Conservation (phyloP, 2,113 vertebrate species). For the Anarhynchus alexandrinus region DNA sequence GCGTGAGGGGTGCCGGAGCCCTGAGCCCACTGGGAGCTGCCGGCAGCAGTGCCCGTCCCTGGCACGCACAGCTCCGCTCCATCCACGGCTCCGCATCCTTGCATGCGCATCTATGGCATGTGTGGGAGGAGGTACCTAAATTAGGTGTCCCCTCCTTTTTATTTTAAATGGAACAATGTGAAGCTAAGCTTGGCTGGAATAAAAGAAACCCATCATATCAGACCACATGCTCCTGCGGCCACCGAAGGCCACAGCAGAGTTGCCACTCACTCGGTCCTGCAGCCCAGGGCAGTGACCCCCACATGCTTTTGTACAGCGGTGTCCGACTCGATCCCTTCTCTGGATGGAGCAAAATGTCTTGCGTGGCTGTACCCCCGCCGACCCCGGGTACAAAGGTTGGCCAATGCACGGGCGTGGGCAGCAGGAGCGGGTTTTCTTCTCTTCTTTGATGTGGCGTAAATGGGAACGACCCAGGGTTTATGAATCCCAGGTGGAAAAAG, state of each 20-base stretch:
- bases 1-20: neutral
- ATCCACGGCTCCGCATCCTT: fast-evolving
- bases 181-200: neutral
- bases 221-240: fast-evolving
- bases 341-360: neutral
- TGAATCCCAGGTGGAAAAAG: neutral
- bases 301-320: fast-evolving
- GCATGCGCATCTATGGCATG: fast-evolving
- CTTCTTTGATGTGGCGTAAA: neutral
- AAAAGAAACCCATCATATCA: fast-evolving
- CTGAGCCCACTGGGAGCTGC: fast-evolving
- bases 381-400: neutral
- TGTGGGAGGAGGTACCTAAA: neutral
- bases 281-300: neutral
- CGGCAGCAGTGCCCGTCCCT: fast-evolving
- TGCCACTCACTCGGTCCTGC: fast-evolving
- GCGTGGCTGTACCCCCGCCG: fast-evolving
- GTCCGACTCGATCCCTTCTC: neutral
- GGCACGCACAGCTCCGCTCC: fast-evolving
- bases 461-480: neutral
- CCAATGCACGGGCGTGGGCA: neutral
- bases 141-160: neutral
- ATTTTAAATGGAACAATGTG: neutral
- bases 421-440: neutral
- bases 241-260: neutral